Evolutionary conservation across 1,140 invertebrate species (phyloP), one percentile per base, ranked within the genome.

Genomic region (Parapsyche elsis): DNA sequence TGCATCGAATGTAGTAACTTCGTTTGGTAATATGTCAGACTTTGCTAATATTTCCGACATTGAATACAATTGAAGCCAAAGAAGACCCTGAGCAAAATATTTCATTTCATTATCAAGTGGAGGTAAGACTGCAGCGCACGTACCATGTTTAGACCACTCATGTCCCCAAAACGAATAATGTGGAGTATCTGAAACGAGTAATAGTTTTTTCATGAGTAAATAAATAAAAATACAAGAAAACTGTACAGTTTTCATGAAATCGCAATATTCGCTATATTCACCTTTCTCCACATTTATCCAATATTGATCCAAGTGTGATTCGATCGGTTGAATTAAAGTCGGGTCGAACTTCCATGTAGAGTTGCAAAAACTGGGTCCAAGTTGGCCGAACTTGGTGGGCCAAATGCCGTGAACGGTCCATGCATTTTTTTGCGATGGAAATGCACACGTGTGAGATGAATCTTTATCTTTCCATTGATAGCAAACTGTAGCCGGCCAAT

Each of bases 401-500:
- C 95, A 96, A 16, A 96, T 88, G 10, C 95, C 95, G 85, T 96
- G 95, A 44, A 96, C 92, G 0, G 93, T 92, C 95, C 95, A 96
- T 14, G 88, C 85, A 67, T 92, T 89, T 57, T 89, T 87, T 45
- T 90, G 87, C 0, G 84, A 85, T 9, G 94, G 94, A 78, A 95
- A 86, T 0, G 85, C 85, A 84, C 95, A 96, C 10, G 87, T 89
- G 83, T 94, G 90, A 0, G 85, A 86, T 0, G 87, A 84, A 38
- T 91, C 89, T 75, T 92, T 89, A 81, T 93, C 90, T 73, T 87
- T 88, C 93, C 94, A 95, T 77, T 91, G 87, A 61, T 90, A 91
- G 85, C 95, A 96, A 9, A 92, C 92, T 0, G 94, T 94, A 26
- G 91, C 89, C 0, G 94, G 94, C 95, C 95, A 96, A 82, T 92